Base-by-base conservation (phyloP, 1,140 invertebrate genomes). In the Grapholita molesta region DNA sequence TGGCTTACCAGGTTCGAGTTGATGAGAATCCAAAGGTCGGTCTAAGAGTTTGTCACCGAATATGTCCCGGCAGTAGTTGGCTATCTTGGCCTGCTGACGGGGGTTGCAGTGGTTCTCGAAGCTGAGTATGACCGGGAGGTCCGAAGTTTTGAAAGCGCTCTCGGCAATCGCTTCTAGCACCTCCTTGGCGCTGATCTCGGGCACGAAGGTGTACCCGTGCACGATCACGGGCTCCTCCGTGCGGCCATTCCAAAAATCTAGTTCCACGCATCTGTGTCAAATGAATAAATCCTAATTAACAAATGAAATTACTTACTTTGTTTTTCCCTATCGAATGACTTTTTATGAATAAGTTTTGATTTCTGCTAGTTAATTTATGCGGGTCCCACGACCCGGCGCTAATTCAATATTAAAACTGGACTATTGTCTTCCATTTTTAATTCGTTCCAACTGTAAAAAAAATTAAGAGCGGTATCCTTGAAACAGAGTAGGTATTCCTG, bases 71-170 rank as follows among this genome's bases (percentile, higher is more conserved):
- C 98, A 99, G 92, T 99, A 99, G 86, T 97, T 96, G 12, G 98
- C 99, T 80, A 99, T 99, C 93, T 99, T 99, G n/a, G 97, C 98
- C 92, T 98, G 96, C 88, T 99, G 98, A 72, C 96, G 95, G 2
- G 97, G 96, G 92, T 98, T 99, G 92, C 98, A 99, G 91, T 99
- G 98, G 92, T 99, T 99, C 94, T 99, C 99, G 92, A 99, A 99
- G 73, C 98, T 99, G 68, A 99, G 70, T 66, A 94, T 95, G 25
- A 99, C 97, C 68, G 99, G 99, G 93, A 95, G 99, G 75, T 99
- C 97, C 15, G 98, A 99, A 23, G 98, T 99, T 93, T 99, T 99
- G 93, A 99, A 99, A 77, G 99, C 98, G 90, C 96, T 97, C 87
- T 99, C 98, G 53, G 98, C 97, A 80, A 99, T 99, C 57, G 98